A percentile compares a stretch with the other conserved stretches of the same genome.
Evolutionary conservation across 2,113 vertebrate genomes (phyloP).

Genomic region (Odobenus rosmarus): DNA sequence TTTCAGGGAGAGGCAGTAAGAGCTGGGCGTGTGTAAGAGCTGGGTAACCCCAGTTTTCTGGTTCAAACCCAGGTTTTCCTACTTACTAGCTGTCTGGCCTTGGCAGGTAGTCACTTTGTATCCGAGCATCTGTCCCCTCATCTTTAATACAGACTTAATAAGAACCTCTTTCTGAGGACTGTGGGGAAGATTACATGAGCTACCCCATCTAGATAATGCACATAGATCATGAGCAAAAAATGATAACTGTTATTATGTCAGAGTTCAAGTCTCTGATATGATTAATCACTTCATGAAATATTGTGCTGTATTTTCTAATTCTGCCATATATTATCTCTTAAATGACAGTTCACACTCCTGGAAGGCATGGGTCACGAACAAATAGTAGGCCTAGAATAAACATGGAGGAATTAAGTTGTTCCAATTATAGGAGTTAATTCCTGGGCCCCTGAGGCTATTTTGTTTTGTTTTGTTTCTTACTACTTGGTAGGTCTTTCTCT

Average conservation of each 20-base stretch:
- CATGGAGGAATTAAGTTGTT: neutral
- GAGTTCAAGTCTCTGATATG: neutral
- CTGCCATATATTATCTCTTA: neutral
- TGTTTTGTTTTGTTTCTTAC: neutral
- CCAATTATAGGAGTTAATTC: neutral
- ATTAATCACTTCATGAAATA: neutral
- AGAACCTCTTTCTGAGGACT: neutral
- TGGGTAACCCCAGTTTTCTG: neutral
- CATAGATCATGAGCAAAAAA: neutral
- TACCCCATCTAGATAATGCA: neutral
- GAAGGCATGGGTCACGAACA: neutral
- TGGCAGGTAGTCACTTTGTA: neutral
- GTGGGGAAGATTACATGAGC: neutral
- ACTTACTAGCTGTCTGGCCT: neutral
- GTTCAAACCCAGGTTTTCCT: neutral
- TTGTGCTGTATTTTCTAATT: neutral
- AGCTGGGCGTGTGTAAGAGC: neutral
- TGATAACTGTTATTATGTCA: neutral
- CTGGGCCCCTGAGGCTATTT: neutral
- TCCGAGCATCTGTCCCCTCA: neutral
- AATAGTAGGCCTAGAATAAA: neutral
- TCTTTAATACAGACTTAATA: neutral
- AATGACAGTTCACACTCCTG: neutral
- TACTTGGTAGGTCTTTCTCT: neutral
- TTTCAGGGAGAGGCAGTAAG: neutral